Conservation (phyloP, 2,113 vertebrate genomes). For the Stictonetta naevosa region DNA sequence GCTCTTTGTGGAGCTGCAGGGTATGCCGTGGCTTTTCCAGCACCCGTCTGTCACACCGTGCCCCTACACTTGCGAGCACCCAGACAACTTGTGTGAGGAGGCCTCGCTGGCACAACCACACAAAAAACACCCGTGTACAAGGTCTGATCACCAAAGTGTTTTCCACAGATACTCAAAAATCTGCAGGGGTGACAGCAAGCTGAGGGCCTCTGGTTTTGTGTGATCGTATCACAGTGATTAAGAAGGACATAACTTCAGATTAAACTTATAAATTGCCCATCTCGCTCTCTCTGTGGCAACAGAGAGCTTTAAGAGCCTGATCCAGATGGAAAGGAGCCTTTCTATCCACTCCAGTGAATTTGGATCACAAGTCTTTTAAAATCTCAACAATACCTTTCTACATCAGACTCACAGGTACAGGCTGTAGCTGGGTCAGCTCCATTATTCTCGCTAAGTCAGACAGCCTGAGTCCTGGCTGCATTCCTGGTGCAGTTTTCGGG, state of each 20-base stretch:
- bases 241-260: background rate
- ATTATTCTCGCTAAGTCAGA: background rate
- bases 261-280: background rate
- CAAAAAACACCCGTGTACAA: background rate
- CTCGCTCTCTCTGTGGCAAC: background rate
- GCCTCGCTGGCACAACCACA: background rate
- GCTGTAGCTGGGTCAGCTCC: accelerated
- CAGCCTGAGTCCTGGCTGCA: background rate
- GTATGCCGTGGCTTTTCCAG: background rate
- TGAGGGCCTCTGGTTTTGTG: background rate
- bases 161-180: background rate
- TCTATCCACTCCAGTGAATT: background rate
- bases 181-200: background rate
- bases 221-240: background rate
- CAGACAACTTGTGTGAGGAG: background rate
- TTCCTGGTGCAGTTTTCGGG: background rate
- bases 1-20: background rate
- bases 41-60: background rate
- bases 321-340: background rate
- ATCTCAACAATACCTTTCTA: background rate
- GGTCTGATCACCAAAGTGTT: background rate
- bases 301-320: background rate
- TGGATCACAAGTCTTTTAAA: background rate
- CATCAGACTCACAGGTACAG: background rate
- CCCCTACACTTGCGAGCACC: background rate